Percentiles rank a stretch among this genome's conserved stretches.
phyloP scores from a whole-genome alignment of 2,797 vertebrate species.

The Varecia variegata region DNA sequence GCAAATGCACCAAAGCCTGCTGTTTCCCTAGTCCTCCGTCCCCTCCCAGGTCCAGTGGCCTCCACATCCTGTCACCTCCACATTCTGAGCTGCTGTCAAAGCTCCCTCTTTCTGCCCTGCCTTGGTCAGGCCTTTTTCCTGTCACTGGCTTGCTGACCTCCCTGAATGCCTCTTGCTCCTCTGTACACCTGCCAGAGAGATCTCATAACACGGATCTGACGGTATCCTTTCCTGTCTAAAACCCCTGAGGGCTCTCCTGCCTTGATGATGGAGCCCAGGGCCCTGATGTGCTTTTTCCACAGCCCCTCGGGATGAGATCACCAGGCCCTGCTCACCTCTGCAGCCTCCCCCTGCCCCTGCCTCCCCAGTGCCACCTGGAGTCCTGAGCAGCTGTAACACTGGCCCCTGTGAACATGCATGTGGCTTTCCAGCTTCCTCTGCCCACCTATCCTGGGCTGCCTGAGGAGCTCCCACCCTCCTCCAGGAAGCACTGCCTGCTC shows the following conservation, averaged over 20 bases:
- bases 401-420: fast-evolving
- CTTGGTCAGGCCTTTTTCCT: not conserved
- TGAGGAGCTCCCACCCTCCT: not conserved
- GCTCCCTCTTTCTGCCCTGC: not conserved
- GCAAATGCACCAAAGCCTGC: not conserved
- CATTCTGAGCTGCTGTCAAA: not conserved
- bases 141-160: not conserved
- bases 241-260: not conserved
- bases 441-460: not conserved
- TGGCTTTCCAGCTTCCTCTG: not conserved
- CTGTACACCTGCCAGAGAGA: not conserved
- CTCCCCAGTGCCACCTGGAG: not conserved
- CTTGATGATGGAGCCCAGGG: not conserved
- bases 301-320: fast-evolving
- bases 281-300: not conserved
- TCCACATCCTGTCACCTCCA: not conserved
- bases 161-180: fast-evolving
- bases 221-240: not conserved
- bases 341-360: not conserved
- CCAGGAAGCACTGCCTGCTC: not conserved
- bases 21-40: not conserved
- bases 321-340: fast-evolving
- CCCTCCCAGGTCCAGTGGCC: not conserved
- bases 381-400: not conserved
- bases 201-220: not conserved